Percentiles rank a stretch among this genome's conserved stretches.
phyloP scores from a whole-genome alignment of 2,113 vertebrate species.

The Aepyceros melampus region DNA sequence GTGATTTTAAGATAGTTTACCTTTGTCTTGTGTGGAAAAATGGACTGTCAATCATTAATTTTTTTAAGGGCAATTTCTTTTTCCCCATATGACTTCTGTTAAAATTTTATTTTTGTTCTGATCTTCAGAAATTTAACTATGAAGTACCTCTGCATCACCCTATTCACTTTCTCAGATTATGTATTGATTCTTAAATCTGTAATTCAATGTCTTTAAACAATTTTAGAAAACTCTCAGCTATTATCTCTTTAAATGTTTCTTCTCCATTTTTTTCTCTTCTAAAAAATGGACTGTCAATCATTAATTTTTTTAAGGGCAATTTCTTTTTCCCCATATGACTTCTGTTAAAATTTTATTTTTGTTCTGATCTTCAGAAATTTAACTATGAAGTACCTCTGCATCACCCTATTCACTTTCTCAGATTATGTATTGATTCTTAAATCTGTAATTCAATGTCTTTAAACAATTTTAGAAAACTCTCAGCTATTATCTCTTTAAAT shows the following conservation, averaged over 20 bases:
- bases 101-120: neutral
- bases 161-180: neutral
- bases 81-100: neutral
- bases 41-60: neutral
- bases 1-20: neutral
- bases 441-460: neutral
- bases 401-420: neutral
- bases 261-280: neutral
- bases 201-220: neutral
- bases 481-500: neutral
- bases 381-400: neutral
- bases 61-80: neutral
- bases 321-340: neutral
- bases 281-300: too few relatives aligned
- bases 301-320: too few relatives aligned
- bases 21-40: neutral
- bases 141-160: neutral
- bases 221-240: neutral
- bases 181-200: neutral
- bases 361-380: neutral
- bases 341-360: neutral
- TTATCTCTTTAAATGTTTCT: neutral
- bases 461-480: neutral
- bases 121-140: neutral
- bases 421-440: neutral